Conservation (phyloP, 2,113 vertebrate species). For the Ceyx cyanopectus region DNA sequence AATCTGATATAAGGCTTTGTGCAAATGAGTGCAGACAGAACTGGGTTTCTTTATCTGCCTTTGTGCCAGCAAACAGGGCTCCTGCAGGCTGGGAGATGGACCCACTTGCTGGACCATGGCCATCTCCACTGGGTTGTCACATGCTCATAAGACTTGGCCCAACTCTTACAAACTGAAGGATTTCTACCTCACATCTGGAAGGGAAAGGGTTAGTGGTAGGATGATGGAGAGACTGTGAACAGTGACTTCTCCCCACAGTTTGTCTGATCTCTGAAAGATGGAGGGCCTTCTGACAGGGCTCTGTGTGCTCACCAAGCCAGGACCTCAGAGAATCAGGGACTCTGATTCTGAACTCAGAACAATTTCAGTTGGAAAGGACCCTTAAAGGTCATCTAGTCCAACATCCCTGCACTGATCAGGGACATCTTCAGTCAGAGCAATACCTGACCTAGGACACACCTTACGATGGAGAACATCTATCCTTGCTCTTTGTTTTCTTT, state of each 20-base stretch:
- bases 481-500: neutral
- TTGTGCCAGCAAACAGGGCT: neutral
- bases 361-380: neutral
- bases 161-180: neutral
- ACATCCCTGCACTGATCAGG: neutral
- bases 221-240: too few species aligned
- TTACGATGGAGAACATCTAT: fast-evolving
- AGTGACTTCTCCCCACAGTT: neutral
- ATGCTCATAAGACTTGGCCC: fast-evolving
- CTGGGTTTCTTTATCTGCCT: neutral
- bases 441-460: neutral
- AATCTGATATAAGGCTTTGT: neutral
- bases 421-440: fast-evolving
- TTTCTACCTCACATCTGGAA: neutral
- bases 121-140: neutral
- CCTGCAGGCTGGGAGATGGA: too few species aligned
- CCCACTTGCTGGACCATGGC: fast-evolving
- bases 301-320: neutral
- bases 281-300: neutral
- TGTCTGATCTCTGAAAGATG: neutral
- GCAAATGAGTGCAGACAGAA: neutral
- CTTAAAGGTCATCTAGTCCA: neutral
- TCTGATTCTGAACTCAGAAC: neutral
- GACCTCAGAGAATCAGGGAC: neutral
- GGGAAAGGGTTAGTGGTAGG: neutral